Evolutionary conservation across 2,888 invertebrate species (phyloP).

Genomic region (Lasioglossum leucozonium): DNA sequence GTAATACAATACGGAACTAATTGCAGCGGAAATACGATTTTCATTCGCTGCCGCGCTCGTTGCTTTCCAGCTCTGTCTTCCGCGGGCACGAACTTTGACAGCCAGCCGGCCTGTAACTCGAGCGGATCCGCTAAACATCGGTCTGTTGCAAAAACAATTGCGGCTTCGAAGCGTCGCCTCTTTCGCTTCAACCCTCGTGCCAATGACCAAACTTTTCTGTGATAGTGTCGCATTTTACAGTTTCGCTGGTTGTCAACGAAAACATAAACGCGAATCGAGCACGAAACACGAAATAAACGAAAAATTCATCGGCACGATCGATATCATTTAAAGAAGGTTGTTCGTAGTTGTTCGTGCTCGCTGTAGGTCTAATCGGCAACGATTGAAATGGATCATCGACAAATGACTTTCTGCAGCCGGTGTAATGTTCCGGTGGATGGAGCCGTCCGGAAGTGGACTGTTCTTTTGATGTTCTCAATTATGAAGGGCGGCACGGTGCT

Average conservation of each 20-base stretch:
- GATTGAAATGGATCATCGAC: conserved; percentile 47
- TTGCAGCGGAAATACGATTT: conserved; percentile 34
- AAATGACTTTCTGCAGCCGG: background rate
- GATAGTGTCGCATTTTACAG: background rate
- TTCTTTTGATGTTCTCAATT: conserved; percentile 41
- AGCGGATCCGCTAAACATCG: background rate
- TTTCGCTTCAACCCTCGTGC: background rate
- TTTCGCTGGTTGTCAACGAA: too few species aligned
- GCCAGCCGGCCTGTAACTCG: background rate
- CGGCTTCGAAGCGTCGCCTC: background rate
- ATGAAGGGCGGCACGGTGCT: conserved; percentile 26
- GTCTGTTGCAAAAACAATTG: background rate
- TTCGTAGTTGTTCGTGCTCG: background rate
- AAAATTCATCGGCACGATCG: background rate
- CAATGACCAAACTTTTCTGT: background rate
- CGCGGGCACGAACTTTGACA: background rate
- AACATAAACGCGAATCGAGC: background rate
- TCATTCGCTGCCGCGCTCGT: conserved; percentile 14
- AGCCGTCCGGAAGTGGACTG: conserved; percentile 26
- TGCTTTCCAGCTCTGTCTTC: background rate
- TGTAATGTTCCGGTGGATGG: background rate
- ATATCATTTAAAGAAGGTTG: background rate
- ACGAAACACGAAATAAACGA: background rate
- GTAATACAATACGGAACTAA: conserved; percentile 49
- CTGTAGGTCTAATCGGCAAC: background rate